These are phyloP conservation scores for Adelphocoris suturalis DNA, from an alignment of 2,888 invertebrate species.

Conservation along the genomic window DNA sequence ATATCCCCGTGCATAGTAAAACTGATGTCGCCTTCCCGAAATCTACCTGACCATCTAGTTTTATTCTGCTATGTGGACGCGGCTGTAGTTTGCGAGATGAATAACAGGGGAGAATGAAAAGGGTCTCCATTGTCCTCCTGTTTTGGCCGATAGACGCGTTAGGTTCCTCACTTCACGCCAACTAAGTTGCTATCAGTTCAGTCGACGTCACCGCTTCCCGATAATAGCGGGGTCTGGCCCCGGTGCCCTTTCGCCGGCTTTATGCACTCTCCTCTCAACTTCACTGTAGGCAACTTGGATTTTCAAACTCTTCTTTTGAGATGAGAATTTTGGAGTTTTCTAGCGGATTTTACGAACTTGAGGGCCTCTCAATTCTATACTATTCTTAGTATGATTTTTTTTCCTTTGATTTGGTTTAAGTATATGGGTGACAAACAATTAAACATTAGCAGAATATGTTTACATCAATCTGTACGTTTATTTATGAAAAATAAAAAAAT, in stretches of 20 bases:
- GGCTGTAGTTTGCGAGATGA: neutral
- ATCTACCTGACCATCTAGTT: constrained; percentile 27
- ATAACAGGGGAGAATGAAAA: constrained; percentile 26
- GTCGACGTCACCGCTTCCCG: constrained; percentile 22
- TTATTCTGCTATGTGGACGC: constrained; percentile 10
- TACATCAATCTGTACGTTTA: no score
- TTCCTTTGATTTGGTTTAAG: no score
- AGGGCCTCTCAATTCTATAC: neutral
- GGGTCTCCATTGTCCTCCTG: constrained; percentile 30
- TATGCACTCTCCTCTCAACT: constrained; percentile 15
- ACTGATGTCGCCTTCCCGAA: neutral
- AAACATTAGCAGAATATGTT: no score
- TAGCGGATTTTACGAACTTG: neutral
- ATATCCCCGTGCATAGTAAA: neutral
- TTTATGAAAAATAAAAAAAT: no score
- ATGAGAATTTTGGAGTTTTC: neutral
- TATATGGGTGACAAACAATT: no score
- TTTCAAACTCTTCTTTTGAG: neutral
- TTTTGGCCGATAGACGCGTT: constrained; percentile 36
- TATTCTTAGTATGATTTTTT: no score
- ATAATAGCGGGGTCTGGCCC: constrained; percentile 17
- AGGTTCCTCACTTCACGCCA: constrained; percentile 26
- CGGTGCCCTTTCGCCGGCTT: constrained; percentile 22
- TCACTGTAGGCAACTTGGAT: neutral
- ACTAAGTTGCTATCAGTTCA: constrained; percentile 31